Conservation (phyloP, 2,888 invertebrate species). For the Heliconius cydno region DNA sequence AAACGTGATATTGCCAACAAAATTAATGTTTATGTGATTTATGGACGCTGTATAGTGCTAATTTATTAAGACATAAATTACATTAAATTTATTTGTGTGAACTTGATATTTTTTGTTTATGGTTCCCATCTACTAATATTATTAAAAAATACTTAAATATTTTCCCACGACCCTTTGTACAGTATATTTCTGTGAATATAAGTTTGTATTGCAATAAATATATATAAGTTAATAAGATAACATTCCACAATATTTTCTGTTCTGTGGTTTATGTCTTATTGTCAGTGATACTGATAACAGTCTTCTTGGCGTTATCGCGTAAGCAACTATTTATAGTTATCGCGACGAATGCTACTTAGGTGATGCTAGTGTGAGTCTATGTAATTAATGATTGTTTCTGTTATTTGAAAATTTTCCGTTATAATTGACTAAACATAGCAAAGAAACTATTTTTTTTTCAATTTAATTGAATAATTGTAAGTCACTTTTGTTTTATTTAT, state of each 20-base stretch:
- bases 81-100: not conserved
- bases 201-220: slow-evolving; percentile 1
- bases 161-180: not conserved
- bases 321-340: slow-evolving; percentile 65
- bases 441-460: not conserved
- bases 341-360: slow-evolving; percentile 51
- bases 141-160: not conserved
- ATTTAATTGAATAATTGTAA: not conserved
- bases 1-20: not conserved
- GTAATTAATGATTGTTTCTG: slow-evolving; percentile 40
- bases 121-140: not conserved
- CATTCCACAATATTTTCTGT: slow-evolving; percentile 45
- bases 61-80: slow-evolving; percentile 6
- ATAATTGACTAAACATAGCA: not conserved
- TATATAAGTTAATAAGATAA: slow-evolving; percentile 40
- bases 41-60: not conserved
- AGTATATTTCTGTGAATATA: not conserved
- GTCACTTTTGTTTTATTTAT: not conserved
- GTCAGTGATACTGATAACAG: slow-evolving; percentile 63
- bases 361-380: slow-evolving; percentile 44
- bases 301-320: slow-evolving; percentile 65
- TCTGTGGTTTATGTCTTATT: slow-evolving; percentile 66
- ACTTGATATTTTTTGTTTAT: not conserved
- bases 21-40: not conserved
- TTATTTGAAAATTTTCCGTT: slow-evolving; percentile 43